Base-by-base conservation (phyloP, 2,113 vertebrate genomes). In the Odontesthes bonariensis region DNA sequence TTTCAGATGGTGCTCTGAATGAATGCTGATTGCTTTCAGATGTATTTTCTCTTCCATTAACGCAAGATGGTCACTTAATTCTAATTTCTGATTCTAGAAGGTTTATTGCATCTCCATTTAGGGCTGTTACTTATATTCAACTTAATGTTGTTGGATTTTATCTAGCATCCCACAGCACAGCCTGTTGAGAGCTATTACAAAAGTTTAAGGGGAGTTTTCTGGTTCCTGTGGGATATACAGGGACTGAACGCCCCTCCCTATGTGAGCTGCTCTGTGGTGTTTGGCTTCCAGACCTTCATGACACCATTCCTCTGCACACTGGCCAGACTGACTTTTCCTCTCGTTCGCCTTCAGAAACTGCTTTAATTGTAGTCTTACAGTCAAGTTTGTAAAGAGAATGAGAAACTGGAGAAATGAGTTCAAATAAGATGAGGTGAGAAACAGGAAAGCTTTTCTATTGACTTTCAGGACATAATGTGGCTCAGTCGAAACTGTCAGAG, bases 341-440 rank as follows among this genome's bases (percentile, higher is more conserved):
- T 82, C 47, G 42, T 86, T 78, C 70, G 61, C 81, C 53, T 80
- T 77, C 49, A 72, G 42, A 58, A 75, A 69, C 75, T 72, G 73
- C 42, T 88, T 85, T 88, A 84, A 85, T 82, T 86, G 75, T 67
- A 81, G 40, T 69, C 59, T 66, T 68, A 82, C 70, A 75, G 58
- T 82, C 27, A 42, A 32, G 65, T 81, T 68, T 65, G 23, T 67
- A 80, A 54, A 78, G 38, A 78, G 65, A 66, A 40, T 70, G 69
- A 73, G 60, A 75, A 74, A 75, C 20, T 64, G 31, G 73, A 73
- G 65, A 81, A 86, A 70, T 40, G 2, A 66, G 57, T 81, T 81
- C 27, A 68, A 87, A 79, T 71, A 58, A 82, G 75, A 79, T n/a
- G 16, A 68, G 51, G 44, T 77, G 64, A 79, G 62, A 53, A 78